Base-by-base conservation (phyloP, 2,113 vertebrate genomes). In the Excalfactoria chinensis region DNA sequence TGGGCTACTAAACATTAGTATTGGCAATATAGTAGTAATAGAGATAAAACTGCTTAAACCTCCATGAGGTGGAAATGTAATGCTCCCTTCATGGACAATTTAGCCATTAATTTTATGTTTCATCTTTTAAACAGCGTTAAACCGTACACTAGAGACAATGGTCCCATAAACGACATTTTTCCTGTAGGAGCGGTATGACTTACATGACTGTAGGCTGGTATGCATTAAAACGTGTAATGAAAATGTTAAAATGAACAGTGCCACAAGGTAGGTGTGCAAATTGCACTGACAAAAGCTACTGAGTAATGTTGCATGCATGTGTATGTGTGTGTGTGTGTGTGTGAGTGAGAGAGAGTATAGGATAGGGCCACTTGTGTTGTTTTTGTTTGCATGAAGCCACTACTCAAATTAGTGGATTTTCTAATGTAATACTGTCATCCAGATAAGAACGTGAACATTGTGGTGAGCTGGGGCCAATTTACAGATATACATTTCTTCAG, bases 91-190 rank as follows among this genome's bases (percentile, higher is more conserved):
- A 18, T 95, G 86, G 93, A 90, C 94, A 92, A 96, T 80, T 30
- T 49, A 93, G 28, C 67, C 85, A 95, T 94, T 95, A 93, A 90
- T 95, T 97, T 95, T 93, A 91, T 96, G 68, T 86, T 95, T 92
- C 79, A 93, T 94, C 76, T 86, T 95, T 94, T 93, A 87, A 97
- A 80, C 40, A 70, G 92, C 92, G 88, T 87, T 96, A 93, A 95
- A 89, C 69, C 92, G 76, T 83, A 53, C 83, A 22, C 76, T 63
- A n/a, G 75, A 92, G 86, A 81, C 66, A 82, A 51, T 75, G 78
- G 66, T 93, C 84, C 88, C 75, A 93, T 88, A 88, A 95, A 95
- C 9, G 46, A 83, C 26, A 32, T 56, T 94, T 95, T 82, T 91
- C 76, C 84, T 92, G 2, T 13, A 91, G 87, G 95, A 93, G 40